Percentiles rank a stretch among this genome's conserved stretches.
Evolutionary conservation across 2,113 vertebrate species (phyloP).

Genomic region (Paracanthobrama guichenoti): DNA sequence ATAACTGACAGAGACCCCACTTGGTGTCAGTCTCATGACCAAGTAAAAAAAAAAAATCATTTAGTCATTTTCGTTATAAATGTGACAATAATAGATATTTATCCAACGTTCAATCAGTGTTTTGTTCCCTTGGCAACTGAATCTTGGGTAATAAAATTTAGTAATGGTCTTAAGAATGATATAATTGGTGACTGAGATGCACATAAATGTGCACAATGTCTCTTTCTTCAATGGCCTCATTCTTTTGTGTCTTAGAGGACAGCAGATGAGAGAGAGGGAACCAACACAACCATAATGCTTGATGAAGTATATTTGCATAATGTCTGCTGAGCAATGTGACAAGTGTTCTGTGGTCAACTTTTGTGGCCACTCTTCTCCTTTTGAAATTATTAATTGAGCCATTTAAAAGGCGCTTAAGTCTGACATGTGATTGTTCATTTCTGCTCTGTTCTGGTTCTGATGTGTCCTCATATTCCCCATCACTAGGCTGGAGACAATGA

Average conservation of each 20-base stretch:
- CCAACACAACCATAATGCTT: conserved; percentile 51
- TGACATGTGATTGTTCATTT: conserved; percentile 36
- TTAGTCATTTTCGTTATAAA: conserved; percentile 26
- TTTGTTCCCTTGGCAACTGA: conserved; percentile 58
- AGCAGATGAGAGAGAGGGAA: conserved; percentile 43
- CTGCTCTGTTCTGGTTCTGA: background rate
- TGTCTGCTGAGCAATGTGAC: conserved; percentile 63
- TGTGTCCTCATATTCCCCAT: background rate
- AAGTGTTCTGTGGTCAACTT: conserved; percentile 56
- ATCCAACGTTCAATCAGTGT: conserved; percentile 49
- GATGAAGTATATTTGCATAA: conserved; percentile 67
- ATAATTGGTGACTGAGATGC: conserved; percentile 59
- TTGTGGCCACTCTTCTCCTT: conserved; percentile 49
- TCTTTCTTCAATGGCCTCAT: conserved; percentile 59
- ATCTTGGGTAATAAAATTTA: conserved; percentile 56
- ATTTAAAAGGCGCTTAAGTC: conserved; percentile 53
- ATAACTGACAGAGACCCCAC: conserved; percentile 42
- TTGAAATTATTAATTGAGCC: conserved; percentile 53
- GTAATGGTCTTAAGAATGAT: conserved; percentile 31
- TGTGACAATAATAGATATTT: conserved; percentile 36
- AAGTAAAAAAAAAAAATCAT: conserved; percentile 5
- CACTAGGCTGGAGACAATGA: conserved; percentile 43
- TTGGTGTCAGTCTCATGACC: conserved; percentile 9
- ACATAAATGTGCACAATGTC: conserved; percentile 51
- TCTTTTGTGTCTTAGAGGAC: conserved; percentile 40